Conservation (phyloP, 2,888 invertebrate species). For the Macroteleia sp. region DNA sequence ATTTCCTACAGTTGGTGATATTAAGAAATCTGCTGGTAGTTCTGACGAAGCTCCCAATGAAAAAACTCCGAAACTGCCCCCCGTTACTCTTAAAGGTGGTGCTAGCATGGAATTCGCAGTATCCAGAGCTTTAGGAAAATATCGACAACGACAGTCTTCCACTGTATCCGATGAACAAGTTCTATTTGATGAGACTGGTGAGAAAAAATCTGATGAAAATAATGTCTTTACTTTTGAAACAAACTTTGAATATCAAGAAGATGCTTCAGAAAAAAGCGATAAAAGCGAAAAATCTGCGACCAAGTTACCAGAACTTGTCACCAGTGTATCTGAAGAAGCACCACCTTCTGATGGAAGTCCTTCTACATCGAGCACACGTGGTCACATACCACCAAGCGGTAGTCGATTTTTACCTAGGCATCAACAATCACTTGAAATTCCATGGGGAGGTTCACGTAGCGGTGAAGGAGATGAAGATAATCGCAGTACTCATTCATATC, state of each 20-base stretch:
- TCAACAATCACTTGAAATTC: slow-evolving; percentile 92
- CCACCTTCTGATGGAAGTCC: slow-evolving; percentile 88
- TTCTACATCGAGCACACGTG: slow-evolving; percentile 87
- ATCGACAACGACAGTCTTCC: slow-evolving; percentile 89
- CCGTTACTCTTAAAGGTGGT: slow-evolving; percentile 86
- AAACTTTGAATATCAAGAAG: slow-evolving; percentile 75
- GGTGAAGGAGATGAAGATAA: slow-evolving; percentile 91
- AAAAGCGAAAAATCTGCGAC: slow-evolving; percentile 75
- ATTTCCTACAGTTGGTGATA: slow-evolving; percentile 91
- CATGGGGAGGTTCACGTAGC: slow-evolving; percentile 85
- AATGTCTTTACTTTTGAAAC: slow-evolving; percentile 71
- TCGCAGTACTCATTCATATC: slow-evolving; percentile 93
- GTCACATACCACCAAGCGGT: slow-evolving; percentile 80
- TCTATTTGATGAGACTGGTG: slow-evolving; percentile 84
- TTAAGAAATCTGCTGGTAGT: slow-evolving; percentile 87
- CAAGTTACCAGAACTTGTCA: slow-evolving; percentile 78
- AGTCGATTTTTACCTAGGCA: slow-evolving; percentile 88
- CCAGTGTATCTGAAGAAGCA: slow-evolving; percentile 85
- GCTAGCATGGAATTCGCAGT: slow-evolving; percentile 94
- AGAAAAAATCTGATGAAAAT: slow-evolving; percentile 77
- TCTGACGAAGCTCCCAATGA: slow-evolving; percentile 86
- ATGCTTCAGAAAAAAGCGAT: slow-evolving; percentile 74
- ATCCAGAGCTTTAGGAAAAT: slow-evolving; percentile 92
- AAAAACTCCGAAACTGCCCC: slow-evolving; percentile 84
- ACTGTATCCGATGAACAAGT: slow-evolving; percentile 89